These are phyloP conservation scores for Myiotriccus ornatus DNA, from an alignment of 2,797 vertebrate species.

Conservation along the genomic window DNA sequence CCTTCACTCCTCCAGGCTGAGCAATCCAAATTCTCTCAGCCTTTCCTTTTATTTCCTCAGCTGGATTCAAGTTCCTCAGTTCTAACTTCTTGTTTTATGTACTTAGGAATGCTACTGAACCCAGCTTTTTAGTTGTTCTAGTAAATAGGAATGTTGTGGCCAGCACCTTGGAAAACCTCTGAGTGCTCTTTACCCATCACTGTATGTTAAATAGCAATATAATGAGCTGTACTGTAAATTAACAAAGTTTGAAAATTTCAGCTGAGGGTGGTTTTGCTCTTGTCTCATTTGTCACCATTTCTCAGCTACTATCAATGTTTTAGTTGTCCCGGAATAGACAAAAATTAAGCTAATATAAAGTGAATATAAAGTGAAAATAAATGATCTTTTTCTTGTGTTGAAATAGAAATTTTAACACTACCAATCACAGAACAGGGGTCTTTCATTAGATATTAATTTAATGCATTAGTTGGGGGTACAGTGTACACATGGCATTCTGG, in stretches of 20 bases:
- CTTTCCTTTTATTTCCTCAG: not conserved
- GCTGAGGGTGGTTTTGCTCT: not conserved
- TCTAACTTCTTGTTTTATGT: not conserved
- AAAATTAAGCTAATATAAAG: too few species aligned
- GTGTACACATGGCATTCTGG: not conserved
- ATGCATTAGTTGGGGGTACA: not conserved
- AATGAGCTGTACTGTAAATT: not conserved
- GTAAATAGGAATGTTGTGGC: not conserved
- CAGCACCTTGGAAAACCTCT: not conserved
- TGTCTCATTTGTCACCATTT: not conserved
- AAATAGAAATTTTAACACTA: not conserved
- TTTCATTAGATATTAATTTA: not conserved
- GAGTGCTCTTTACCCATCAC: accelerated
- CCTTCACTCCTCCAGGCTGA: not conserved
- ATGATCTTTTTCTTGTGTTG: not conserved
- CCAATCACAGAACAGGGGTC: not conserved
- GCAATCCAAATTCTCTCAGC: not conserved
- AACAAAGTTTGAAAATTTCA: not conserved
- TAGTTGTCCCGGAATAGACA: not conserved
- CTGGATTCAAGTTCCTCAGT: not conserved
- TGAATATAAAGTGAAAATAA: too few species aligned
- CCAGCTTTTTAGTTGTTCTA: not conserved
- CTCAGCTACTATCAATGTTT: not conserved
- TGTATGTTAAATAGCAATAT: not conserved
- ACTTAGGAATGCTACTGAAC: not conserved